A percentile compares a stretch with the other conserved stretches of the same genome.
Conservation (phyloP, 2,888 invertebrate genomes). For the Platerodrilus igneus region DNA sequence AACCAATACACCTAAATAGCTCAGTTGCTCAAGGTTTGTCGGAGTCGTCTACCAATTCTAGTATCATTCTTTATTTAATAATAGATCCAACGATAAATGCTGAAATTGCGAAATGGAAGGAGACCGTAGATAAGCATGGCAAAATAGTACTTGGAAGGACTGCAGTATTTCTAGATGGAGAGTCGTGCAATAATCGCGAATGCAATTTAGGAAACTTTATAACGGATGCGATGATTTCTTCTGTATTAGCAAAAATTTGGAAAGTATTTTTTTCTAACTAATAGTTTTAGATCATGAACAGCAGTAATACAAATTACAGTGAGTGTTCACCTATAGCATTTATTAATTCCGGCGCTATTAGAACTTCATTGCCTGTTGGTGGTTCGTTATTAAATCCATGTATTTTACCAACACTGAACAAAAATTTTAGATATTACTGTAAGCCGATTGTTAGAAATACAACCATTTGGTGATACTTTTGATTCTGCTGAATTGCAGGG, state of each 20-base stretch:
- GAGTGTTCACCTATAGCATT: conserved; percentile 63
- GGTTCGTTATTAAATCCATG: conserved; percentile 41
- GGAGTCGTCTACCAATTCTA: not conserved
- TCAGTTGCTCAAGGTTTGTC: conserved; percentile 60
- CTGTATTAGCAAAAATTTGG: too few species aligned
- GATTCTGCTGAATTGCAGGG: conserved; percentile 42
- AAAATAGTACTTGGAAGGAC: conserved; percentile 55
- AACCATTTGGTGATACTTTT: conserved; percentile 74
- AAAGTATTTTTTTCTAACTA: too few species aligned
- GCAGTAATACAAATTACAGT: too few species aligned
- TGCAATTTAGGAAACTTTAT: conserved; percentile 72
- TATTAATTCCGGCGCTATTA: conserved; percentile 65
- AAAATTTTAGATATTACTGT: too few species aligned
- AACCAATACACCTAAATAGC: conserved; percentile 63
- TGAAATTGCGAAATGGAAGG: conserved; percentile 58
- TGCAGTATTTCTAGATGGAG: conserved; percentile 54
- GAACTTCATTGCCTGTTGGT: conserved; percentile 62
- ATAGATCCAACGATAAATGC: conserved; percentile 46
- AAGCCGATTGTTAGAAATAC: too few species aligned
- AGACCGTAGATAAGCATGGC: conserved; percentile 54
- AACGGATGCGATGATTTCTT: conserved; percentile 66
- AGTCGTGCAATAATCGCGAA: conserved; percentile 56
- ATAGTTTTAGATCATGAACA: too few species aligned
- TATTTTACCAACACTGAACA: not conserved
- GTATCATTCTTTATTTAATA: not conserved